Base-by-base conservation (phyloP, 2,888 invertebrate species). In the Esperia sulphurella region DNA sequence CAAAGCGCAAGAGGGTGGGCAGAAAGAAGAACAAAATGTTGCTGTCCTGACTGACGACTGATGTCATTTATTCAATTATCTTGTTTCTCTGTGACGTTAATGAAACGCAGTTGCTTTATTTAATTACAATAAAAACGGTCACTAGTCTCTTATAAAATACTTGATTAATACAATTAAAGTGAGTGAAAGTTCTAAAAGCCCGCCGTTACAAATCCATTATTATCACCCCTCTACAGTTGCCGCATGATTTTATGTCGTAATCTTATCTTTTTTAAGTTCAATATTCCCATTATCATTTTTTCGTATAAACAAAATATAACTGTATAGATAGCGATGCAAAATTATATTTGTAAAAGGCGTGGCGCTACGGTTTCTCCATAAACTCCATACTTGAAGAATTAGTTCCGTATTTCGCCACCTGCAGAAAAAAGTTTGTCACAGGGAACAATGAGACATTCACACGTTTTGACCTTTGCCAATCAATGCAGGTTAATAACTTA, bases 391-490 rank as follows among this genome's bases (percentile, higher is more conserved):
- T 9, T 21, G 3, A 7, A 9, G 7, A 2, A 31, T 8, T 35
- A 6, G 35, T 35, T 35, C 10, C n/a, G n/a, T 9, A n/a, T 35
- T 35, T 35, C 35, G 35, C 6, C 35, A 35, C 10, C n/a, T 1
- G 35, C n/a, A 35, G 10, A 35, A 35, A n/a, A 10, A 40, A 14
- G 33, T 44, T 13, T 29, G 41, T 13, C 46, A 13, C 30, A 5
- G 3, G 21, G 21, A 21, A 14, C 30, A 45, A 41, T 41, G 41
- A 45, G 31, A 43, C 47, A 14, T 46, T 51, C 51, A 38, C 48
- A 53, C 51, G 48, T 42, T 40, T 21, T 53, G 55, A 55, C 53
- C 53, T 51, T 44, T 48, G 33, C 46, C 50, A 53, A 55, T 55
- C 53, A 53, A 55, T 53, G 21, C 21, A 21, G 21, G 21, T 21